These are phyloP conservation scores for Pangasius larnaudii DNA, from an alignment of 2,797 vertebrate genomes.

Conservation along the genomic window DNA sequence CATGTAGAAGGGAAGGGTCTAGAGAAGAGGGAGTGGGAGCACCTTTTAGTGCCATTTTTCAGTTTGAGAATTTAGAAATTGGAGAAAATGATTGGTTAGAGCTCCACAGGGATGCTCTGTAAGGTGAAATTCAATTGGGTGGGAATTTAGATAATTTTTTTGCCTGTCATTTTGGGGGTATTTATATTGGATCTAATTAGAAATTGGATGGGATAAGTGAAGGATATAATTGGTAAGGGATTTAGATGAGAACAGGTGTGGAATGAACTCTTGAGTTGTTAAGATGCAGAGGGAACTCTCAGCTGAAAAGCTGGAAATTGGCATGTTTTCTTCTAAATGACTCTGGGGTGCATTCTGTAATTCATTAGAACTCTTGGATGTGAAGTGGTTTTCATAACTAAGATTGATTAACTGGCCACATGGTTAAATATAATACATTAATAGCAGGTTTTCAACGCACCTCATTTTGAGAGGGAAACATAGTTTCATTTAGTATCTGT, in stretches of 20 bases:
- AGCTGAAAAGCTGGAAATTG: background rate
- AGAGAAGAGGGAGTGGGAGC: background rate
- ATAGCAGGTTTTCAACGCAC: background rate
- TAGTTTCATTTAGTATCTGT: background rate
- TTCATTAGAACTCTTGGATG: constrained; percentile 12
- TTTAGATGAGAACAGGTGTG: constrained; percentile 18
- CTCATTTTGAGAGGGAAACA: background rate
- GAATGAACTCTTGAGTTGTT: constrained; percentile 25
- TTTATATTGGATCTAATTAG: constrained; percentile 22
- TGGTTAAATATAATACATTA: background rate
- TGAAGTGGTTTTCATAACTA: background rate
- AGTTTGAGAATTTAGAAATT: background rate
- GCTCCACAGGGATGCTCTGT: background rate
- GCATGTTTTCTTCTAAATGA: background rate
- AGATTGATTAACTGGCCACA: background rate
- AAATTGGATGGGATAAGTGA: constrained; percentile 11
- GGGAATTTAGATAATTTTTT: constrained; percentile 12
- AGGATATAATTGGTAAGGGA: constrained; percentile 20
- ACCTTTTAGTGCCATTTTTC: constrained; percentile 11
- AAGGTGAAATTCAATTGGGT: constrained; percentile 14
- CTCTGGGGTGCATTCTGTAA: background rate
- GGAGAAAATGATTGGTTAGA: constrained; percentile 6
- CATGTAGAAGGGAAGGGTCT: background rate
- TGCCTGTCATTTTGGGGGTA: background rate
- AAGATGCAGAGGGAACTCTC: constrained; percentile 3